Evolutionary conservation across 1,140 invertebrate genomes (phyloP).

Genomic region (Argopecten irradians): DNA sequence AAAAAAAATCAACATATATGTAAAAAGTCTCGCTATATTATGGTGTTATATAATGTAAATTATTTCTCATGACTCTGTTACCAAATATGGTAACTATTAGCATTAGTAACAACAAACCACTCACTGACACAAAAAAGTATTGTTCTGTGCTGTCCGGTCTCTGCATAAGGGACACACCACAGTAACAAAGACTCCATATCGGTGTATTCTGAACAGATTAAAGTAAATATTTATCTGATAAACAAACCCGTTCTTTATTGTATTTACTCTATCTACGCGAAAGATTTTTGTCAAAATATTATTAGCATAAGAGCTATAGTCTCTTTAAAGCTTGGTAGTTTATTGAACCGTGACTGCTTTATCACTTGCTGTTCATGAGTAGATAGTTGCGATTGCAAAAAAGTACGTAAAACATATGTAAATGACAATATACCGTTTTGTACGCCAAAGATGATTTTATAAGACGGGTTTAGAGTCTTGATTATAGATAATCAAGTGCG

Average conservation of each 20-base stretch:
- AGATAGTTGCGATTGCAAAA: not conserved
- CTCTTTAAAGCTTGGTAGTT: not conserved
- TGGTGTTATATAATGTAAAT: no score
- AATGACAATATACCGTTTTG: not conserved
- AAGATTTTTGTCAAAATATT: not conserved
- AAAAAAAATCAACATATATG: no score
- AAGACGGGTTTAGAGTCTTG: not conserved
- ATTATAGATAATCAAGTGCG: not conserved
- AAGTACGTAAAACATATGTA: no score
- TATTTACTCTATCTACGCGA: not conserved
- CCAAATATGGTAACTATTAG: not conserved
- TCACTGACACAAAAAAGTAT: not conserved
- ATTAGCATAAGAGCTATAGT: conserved; percentile 5
- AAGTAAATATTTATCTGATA: conserved; percentile 19
- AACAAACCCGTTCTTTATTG: not conserved
- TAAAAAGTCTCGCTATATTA: no score
- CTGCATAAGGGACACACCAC: not conserved
- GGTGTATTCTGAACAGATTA: not conserved
- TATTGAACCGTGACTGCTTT: not conserved
- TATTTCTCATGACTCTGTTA: not conserved
- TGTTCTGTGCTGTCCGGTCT: not conserved
- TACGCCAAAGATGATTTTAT: not conserved
- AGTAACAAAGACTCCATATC: not conserved
- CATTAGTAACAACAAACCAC: not conserved
- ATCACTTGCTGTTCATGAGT: not conserved